Conservation (phyloP, 2,797 vertebrate genomes). For the Gymnocypris eckloni region DNA sequence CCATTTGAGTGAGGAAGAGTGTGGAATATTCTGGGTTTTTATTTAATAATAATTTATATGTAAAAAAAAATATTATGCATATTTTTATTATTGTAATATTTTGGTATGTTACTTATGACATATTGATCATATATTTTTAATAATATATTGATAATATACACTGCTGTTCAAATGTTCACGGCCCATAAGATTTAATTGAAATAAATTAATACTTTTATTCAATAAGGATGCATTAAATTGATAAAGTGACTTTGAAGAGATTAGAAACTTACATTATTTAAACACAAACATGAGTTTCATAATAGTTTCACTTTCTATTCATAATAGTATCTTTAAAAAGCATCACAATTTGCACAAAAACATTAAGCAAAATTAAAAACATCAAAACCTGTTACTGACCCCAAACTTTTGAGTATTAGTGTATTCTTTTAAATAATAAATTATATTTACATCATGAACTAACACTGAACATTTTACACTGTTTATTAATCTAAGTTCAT, state of each 20-base stretch:
- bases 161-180: neutral
- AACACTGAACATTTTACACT: neutral
- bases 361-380: neutral
- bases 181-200: neutral
- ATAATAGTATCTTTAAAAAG: no score
- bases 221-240: neutral
- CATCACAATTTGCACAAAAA: no score
- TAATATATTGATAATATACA: neutral
- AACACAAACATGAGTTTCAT: neutral
- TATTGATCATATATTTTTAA: neutral
- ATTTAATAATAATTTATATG: slow-evolving; percentile 27
- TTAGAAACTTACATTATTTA: neutral
- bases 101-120: slow-evolving; percentile 49
- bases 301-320: no score
- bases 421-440: neutral
- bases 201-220: neutral
- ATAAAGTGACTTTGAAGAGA: neutral
- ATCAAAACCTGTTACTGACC: neutral
- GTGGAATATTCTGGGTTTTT: slow-evolving; percentile 5
- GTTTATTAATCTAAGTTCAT: no score
- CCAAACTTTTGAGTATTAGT: neutral
- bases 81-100: slow-evolving; percentile 21
- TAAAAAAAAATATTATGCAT: slow-evolving; percentile 20
- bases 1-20: slow-evolving; percentile 32
- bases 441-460: neutral